Base-by-base conservation (phyloP, 1,140 invertebrate species). In the Drosophila cardini region DNA sequence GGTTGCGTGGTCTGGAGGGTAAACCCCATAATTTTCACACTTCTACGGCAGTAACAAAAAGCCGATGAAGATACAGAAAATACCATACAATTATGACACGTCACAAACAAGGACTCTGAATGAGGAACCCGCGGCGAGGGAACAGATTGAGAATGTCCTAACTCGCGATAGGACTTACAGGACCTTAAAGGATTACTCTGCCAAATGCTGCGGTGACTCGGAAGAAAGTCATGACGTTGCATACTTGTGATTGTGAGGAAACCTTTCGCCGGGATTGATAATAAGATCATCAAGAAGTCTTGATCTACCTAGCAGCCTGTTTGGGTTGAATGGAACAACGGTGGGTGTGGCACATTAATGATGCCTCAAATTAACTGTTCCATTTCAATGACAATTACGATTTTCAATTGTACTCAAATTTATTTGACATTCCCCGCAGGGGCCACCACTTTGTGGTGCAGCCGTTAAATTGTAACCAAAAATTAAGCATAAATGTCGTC, bases 71-170 rank as follows among this genome's bases (percentile, higher is more conserved):
- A 45, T 6, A 16, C n/a, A 40, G 38, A 62, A 43, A 75, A 73
- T 73, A 76, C 77, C 77, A 72, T 87, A 85, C 84, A 87, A 87
- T 87, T 87, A 87, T 87, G 84, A 84, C 85, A 87, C 84, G 68
- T 58, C 68, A 60, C 65, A 80, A 76, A 58, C 55, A 43, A 65
- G 10, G 34, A 63, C 18, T 16, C 32, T 78, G 81, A 75, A 72
- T 76, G 77, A 78, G 82, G 63, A 72, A 72, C 81, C 82, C 81
- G 70, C 50, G 58, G 82, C 65, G 81, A 46, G 63, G 76, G 58
- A 18, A 43, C 34, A 78, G 74, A 77, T 76, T 68, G 42, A 64
- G 73, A 50, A 69, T 0, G 9, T 67, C 67, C 46, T 80, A 80
- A 80, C 84, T 84, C 85, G 84, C 80, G 84, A 87, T 87, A 87